Evolutionary conservation across 1,140 invertebrate species (phyloP), one percentile per base, ranked within the genome.

Genomic region (Dinoponera quadriceps): DNA sequence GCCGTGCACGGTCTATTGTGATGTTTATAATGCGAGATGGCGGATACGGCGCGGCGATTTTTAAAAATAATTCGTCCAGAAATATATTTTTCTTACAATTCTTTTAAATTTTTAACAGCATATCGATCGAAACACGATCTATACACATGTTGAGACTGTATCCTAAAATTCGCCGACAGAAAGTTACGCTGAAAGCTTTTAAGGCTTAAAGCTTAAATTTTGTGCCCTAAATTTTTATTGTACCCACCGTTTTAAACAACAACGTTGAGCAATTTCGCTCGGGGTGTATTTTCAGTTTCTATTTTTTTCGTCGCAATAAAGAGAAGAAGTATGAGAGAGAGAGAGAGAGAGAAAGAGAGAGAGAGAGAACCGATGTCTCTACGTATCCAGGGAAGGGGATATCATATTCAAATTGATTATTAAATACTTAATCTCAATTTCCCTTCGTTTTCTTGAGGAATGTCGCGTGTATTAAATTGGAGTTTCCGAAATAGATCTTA

Each of bases 1-100:
- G 5, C 29, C 49, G 3, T 78, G 44, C 38, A 55, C 63, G 33
- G 25, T 3, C 51, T 13, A 69, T 78, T 78, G 75, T 78, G 65
- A 69, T 11, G 18, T 38, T 38, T 68, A 29, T 66, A 69, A 68
- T 27, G 20, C 60, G 48, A 54, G 3, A 9, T 29, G 33, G 1
- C 13, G 48, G 63, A 63, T 16, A 14, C 20, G 11, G n/a, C 22
- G 29, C 20, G 29, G 18, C 11, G 29, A 55, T 9, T 33, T 68
- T 69, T 27, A 55, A 66, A 75, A 49, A 54, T 13, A 13, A 11
- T 20, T 27, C 4, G 18, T n/a, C 38, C 18, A 57, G 20, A 9
- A 57, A 7, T 44, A 22, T 33, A 33, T 33, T 33, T 33, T n/a
- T n/a, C n/a, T n/a, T n/a, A n/a, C n/a, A n/a, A n/a, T n/a, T n/a